Percentiles rank a stretch among this genome's conserved stretches.
Evolutionary conservation across 2,113 vertebrate genomes (phyloP).

Genomic region (Ibidorhyncha struthersii): DNA sequence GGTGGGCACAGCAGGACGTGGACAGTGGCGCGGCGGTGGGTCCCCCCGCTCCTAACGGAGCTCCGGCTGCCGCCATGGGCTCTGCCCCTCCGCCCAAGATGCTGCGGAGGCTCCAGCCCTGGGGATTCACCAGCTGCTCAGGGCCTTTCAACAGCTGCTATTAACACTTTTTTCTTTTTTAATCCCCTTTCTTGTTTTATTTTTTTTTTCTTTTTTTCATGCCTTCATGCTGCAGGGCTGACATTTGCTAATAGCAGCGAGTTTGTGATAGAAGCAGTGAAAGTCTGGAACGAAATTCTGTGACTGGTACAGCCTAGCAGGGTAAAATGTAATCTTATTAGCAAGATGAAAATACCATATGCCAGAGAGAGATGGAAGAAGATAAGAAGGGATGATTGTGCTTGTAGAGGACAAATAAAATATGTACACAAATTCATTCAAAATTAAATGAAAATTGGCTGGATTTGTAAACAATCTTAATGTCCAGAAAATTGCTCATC

Average conservation of each 20-base stretch:
- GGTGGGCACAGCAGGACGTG: accelerated
- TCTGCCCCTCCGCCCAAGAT: accelerated
- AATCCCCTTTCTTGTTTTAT: not conserved
- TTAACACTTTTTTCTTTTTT: not conserved
- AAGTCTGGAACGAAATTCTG: not conserved
- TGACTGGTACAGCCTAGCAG: not conserved
- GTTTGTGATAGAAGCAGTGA: not conserved
- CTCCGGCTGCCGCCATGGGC: accelerated
- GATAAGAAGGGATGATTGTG: conserved; percentile 15
- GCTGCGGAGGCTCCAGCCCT: not conserved
- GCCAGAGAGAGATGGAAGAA: not conserved
- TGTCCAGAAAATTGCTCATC: not conserved
- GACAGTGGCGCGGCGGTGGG: accelerated
- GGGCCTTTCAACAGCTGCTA: not conserved
- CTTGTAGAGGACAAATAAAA: not conserved
- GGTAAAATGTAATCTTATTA: not conserved
- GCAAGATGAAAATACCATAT: not conserved
- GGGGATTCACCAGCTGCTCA: accelerated
- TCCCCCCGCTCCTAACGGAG: not conserved
- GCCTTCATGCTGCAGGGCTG: not conserved
- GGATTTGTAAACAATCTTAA: not conserved
- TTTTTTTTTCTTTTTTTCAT: not conserved
- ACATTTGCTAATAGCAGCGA: not conserved
- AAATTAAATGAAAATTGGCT: conserved; percentile 1
- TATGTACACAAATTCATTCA: not conserved